Evolutionary conservation across 92 coral and sea anemone species (phyloP), one percentile per base, ranked within the genome.

Genomic region (Palythoa grandis): DNA sequence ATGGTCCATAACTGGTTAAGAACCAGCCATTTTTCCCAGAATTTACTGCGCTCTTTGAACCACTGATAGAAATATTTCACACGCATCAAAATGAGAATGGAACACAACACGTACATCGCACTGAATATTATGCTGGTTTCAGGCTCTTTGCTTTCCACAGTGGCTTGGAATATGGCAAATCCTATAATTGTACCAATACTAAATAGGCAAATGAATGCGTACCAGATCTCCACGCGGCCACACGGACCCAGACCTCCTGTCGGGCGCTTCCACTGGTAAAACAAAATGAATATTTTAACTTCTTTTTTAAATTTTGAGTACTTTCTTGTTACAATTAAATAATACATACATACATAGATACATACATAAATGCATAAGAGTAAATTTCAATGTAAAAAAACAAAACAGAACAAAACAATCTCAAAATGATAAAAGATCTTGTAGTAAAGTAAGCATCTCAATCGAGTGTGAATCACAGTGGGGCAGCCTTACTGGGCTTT

Each of bases 81-180:
- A 11, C 98, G 85, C 88, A 95, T 25, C 52, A 93, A 77, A 29
- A 97, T 95, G 92, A 97, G 95, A 39, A 97, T 68, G 1, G 95
- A 92, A 38, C 99, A 97, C 17, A 97, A 93, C 61, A 95, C 93
- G 74, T 97, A 97, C 35, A 97, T 97, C 17, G 95, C 98, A n/a
- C 91, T 88, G 76, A 97, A 97, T 5, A 97, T 93, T 3, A 91
- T 95, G 0, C 94, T 90, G 2, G 95, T 92, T 73, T 92, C 84
- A 37, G 92, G 91, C 17, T 97, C 98, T 57, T 94, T 90, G 16
- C 96, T 85, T 57, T 92, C 91, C 38, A 93, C 92, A 37, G 82
- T 83, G 6, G 90, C 67, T 72, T 97, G 99, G 83, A 97, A 92
- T 17, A 97, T 85, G 20, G 92, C 94, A 79, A 97, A 97, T 4